Conservation (phyloP, 1,140 invertebrate species). For the Mesaphorura yosii region DNA sequence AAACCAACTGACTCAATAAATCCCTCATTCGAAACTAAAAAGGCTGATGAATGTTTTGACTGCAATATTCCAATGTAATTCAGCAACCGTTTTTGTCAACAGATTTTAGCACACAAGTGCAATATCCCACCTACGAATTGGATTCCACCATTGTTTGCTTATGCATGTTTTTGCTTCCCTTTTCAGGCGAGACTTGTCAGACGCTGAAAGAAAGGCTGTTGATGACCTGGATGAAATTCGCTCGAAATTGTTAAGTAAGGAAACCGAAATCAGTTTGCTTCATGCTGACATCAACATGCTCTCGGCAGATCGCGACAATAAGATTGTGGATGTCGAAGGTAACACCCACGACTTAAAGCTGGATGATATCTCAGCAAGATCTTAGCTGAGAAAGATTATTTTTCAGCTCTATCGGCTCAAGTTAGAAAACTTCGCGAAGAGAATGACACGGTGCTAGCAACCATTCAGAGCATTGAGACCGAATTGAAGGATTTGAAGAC, state of each 20-base stretch:
- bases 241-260: slow-evolving; percentile 24
- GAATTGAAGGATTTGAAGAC: slow-evolving; percentile 15
- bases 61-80: not conserved
- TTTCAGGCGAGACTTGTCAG: slow-evolving; percentile 23
- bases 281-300: slow-evolving; percentile 29
- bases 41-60: not conserved
- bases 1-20: not conserved
- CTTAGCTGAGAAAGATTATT: no score
- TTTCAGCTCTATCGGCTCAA: slow-evolving; percentile 20
- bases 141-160: no score
- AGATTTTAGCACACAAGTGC: not conserved
- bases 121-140: not conserved
- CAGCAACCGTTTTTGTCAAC: not conserved
- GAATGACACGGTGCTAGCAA: slow-evolving; percentile 19
- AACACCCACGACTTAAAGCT: slow-evolving; percentile 7
- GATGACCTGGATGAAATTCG: slow-evolving; percentile 25
- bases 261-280: slow-evolving; percentile 28
- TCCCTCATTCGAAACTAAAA: not conserved
- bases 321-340: slow-evolving; percentile 28
- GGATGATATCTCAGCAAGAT: no score
- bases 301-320: slow-evolving; percentile 26
- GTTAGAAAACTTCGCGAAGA: slow-evolving; percentile 22
- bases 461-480: slow-evolving; percentile 18
- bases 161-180: no score
- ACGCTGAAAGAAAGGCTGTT: slow-evolving; percentile 24